These are phyloP conservation scores for Taurulus bubalis DNA, from an alignment of 2,113 vertebrate species.

Conservation along the genomic window DNA sequence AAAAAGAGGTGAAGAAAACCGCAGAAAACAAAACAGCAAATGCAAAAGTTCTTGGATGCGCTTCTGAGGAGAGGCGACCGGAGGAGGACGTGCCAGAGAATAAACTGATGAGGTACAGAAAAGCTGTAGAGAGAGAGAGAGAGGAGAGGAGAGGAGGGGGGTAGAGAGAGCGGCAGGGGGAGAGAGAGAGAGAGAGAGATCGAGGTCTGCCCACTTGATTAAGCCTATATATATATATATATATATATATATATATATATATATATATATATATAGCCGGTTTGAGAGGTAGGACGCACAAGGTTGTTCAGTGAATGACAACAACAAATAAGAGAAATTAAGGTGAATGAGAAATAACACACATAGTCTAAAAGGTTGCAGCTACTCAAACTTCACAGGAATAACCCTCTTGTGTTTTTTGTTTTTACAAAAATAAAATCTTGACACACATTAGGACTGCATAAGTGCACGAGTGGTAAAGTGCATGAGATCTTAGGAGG, in stretches of 20 bases:
- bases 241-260: no score
- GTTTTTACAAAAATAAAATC: no score
- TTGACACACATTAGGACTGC: neutral
- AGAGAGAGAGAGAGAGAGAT: neutral
- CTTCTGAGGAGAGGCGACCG: neutral
- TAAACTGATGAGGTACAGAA: neutral
- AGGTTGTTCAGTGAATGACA: neutral
- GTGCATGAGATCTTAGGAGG: no score
- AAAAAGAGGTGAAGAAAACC: neutral
- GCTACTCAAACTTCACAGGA: neutral
- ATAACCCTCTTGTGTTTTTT: no score
- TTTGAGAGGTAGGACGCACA: neutral
- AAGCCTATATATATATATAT: no score
- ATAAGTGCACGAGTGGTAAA: no score
- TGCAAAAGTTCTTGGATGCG: slow-evolving; percentile 36
- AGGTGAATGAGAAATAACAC: neutral
- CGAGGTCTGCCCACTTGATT: neutral
- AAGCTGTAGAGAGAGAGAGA: neutral
- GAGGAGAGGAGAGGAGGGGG: neutral
- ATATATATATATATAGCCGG: no score
- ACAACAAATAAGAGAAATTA: neutral
- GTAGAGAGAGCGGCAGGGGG: neutral
- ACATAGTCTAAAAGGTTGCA: neutral
- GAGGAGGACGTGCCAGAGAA: neutral
- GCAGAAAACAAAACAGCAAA: neutral